Conservation (phyloP, 1,140 invertebrate species). For the Sycobia sp. region DNA sequence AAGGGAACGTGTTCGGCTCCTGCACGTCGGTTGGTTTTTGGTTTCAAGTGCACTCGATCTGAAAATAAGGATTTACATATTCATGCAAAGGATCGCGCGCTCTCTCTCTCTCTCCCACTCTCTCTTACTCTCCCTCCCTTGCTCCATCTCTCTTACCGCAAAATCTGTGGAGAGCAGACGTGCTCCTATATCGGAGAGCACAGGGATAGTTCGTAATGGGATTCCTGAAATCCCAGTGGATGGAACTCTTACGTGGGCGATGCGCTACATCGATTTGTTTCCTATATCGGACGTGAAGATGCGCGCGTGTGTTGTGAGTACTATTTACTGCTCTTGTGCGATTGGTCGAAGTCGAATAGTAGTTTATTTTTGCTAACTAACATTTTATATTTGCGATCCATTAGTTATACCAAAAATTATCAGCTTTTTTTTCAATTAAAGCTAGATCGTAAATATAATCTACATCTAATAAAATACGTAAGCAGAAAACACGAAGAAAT, state of each 20-base stretch:
- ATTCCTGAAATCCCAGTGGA: conserved; percentile 48
- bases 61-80: conserved; percentile 64
- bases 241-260: conserved; percentile 34
- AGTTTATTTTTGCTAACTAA: no score
- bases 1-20: conserved; percentile 41
- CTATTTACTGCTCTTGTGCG: background rate
- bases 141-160: no score
- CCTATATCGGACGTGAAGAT: background rate
- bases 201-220: conserved; percentile 54
- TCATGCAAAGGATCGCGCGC: conserved; percentile 51
- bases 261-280: conserved; percentile 46
- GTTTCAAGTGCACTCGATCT: conserved; percentile 60
- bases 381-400: no score
- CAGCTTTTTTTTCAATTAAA: no score
- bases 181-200: no score
- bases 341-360: background rate
- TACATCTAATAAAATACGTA: no score
- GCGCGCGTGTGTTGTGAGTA: background rate
- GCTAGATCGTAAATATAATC: no score
- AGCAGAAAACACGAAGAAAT: no score
- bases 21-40: conserved; percentile 55
- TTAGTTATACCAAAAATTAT: no score
- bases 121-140: background rate
- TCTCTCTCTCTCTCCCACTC: conserved; percentile 44
- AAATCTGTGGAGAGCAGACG: no score